phyloP scores from a whole-genome alignment of 2,797 vertebrate genomes.

The Phrynocephalus forsythii region DNA sequence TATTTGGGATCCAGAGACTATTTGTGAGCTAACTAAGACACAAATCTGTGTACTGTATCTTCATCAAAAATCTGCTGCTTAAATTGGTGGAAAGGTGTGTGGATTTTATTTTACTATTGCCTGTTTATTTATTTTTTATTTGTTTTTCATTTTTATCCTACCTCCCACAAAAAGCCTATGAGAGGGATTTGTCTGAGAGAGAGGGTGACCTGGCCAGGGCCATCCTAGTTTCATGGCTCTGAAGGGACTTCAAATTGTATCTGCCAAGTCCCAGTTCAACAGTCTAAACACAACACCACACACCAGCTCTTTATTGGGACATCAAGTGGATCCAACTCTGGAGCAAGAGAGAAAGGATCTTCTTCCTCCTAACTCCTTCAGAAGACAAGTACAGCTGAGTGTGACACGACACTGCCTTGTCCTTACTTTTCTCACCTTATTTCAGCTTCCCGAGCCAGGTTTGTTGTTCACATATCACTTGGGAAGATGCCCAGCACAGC shows the following conservation, averaged over 20 bases:
- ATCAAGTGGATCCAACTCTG: not conserved
- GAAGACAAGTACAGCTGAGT: not conserved
- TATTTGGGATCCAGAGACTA: not conserved
- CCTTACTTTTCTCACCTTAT: not conserved
- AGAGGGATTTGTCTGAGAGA: not conserved
- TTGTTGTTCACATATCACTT: conserved; percentile 7
- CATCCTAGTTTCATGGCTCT: not conserved
- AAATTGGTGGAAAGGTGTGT: not conserved
- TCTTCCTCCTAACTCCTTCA: not conserved
- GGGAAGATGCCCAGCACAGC: not conserved
- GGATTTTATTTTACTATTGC: no score
- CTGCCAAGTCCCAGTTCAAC: not conserved
- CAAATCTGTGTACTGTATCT: not conserved
- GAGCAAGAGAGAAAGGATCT: not conserved
- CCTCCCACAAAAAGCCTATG: not conserved
- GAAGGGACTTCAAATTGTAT: not conserved
- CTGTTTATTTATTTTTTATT: no score
- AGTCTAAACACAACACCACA: not conserved
- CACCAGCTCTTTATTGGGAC: not conserved
- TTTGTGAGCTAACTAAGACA: not conserved
- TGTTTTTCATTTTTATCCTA: no score
- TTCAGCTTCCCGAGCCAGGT: no score
- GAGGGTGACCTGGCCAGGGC: not conserved
- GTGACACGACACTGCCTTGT: not conserved
- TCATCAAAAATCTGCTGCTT: not conserved